Percentiles rank a stretch among this genome's conserved stretches.
Evolutionary conservation across 1,140 invertebrate species (phyloP).

Genomic region (Drosophila suzukii): DNA sequence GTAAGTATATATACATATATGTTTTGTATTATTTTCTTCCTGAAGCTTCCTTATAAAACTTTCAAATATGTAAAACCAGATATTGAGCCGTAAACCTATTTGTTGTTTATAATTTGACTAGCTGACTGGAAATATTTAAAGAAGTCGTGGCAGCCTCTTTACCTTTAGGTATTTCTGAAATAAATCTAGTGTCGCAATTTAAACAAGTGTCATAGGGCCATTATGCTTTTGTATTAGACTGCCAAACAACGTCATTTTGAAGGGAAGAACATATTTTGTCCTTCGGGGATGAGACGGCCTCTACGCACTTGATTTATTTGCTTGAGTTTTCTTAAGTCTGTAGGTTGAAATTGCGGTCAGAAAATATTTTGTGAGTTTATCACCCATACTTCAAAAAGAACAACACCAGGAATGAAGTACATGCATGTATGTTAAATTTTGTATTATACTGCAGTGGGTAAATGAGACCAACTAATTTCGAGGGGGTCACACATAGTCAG

Average conservation of each 20-base stretch:
- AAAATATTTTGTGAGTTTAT: too few relatives aligned
- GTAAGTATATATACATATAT: too few relatives aligned
- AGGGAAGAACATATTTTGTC: not conserved
- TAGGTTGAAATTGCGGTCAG: not conserved
- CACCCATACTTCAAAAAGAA: not conserved
- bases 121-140: too few relatives aligned
- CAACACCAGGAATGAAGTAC: not conserved
- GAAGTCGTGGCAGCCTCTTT: too few relatives aligned
- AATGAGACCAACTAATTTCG: not conserved
- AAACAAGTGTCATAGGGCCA: not conserved
- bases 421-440: not conserved
- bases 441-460: not conserved
- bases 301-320: constrained; percentile 8
- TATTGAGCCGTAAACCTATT: too few relatives aligned
- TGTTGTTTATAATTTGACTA: too few relatives aligned
- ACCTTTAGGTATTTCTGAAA: too few relatives aligned
- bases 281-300: not conserved
- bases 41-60: too few relatives aligned
- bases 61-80: too few relatives aligned
- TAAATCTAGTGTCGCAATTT: not conserved
- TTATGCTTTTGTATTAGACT: not conserved
- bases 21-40: too few relatives aligned
- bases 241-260: not conserved
- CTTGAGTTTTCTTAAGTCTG: not conserved
- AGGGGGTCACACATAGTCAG: not conserved